phyloP scores from a whole-genome alignment of 2,113 vertebrate genomes.

The Sinocyclocheilus anshuiensis region DNA sequence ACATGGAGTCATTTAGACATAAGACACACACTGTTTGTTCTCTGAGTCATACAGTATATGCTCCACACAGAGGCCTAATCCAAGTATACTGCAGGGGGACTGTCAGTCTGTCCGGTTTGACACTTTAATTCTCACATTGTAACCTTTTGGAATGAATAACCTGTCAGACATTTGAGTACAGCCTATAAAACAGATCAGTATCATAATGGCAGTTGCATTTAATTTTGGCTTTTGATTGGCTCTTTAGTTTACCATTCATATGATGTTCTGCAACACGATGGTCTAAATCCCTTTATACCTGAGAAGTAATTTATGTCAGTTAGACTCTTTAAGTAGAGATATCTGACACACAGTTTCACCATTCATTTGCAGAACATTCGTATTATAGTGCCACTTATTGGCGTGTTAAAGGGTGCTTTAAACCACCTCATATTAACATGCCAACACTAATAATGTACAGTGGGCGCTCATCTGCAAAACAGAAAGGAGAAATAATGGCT shows the following conservation, averaged over 20 bases:
- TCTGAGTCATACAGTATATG: constrained; percentile 13
- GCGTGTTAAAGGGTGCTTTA: constrained; percentile 11
- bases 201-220: background rate
- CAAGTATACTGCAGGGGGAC: background rate
- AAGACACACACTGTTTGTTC: constrained; percentile 24
- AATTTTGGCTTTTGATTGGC: background rate
- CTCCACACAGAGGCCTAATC: background rate
- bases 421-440: constrained; percentile 26
- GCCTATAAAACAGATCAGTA: background rate
- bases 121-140: background rate
- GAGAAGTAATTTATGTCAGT: background rate
- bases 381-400: constrained; percentile 10
- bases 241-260: background rate
- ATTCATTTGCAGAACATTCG: background rate
- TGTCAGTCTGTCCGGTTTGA: background rate
- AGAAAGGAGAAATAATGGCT: constrained; percentile 37
- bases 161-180: background rate
- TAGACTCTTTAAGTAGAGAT: background rate
- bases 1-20: constrained; percentile 14
- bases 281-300: background rate
- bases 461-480: constrained; percentile 7
- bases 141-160: constrained; percentile 26
- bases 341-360: constrained; percentile 12
- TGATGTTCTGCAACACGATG: background rate
- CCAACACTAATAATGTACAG: constrained; percentile 30